Percentiles rank a stretch among this genome's conserved stretches.
Evolutionary conservation across 2,113 vertebrate genomes (phyloP).

Genomic region (Alethe castanea): DNA sequence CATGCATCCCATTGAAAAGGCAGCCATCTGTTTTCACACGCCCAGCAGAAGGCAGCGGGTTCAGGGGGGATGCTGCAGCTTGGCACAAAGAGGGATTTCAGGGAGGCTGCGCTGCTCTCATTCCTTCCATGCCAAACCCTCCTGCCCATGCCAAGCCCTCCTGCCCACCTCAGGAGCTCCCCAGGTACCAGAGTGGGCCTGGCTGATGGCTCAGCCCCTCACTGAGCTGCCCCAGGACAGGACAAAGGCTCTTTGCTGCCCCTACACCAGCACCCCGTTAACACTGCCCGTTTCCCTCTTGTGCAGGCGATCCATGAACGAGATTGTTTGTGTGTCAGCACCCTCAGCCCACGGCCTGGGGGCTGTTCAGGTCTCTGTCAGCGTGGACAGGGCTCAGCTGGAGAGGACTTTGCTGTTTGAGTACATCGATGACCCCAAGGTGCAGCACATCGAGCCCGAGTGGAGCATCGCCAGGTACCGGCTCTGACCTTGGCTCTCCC

Average conservation of each 20-base stretch:
- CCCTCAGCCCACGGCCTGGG: slow-evolving; percentile 86
- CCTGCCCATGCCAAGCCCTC: neutral
- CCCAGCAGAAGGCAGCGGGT: slow-evolving; percentile 46
- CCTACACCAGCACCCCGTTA: fast-evolving
- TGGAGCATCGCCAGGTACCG: slow-evolving; percentile 96
- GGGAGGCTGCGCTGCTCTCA: neutral
- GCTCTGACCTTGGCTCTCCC: neutral
- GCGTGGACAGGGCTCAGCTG: slow-evolving; percentile 88
- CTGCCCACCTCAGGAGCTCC: fast-evolving
- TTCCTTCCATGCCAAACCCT: neutral
- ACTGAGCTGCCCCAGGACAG: neutral
- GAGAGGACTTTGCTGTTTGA: slow-evolving; percentile 85
- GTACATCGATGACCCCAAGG: slow-evolving; percentile 95
- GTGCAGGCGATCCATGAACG: slow-evolving; percentile 84
- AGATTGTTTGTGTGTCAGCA: slow-evolving; percentile 91
- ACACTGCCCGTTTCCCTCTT: neutral
- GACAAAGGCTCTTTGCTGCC: too few species aligned
- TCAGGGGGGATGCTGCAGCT: slow-evolving; percentile 12
- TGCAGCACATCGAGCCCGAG: slow-evolving; percentile 91
- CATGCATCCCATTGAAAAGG: neutral
- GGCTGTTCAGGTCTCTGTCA: slow-evolving; percentile 85
- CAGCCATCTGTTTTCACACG: slow-evolving; percentile 38
- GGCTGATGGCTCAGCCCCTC: neutral
- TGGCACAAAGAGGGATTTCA: neutral
- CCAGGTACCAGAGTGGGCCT: neutral